These are phyloP conservation scores for Oreochromis mossambicus DNA, from an alignment of 2,797 vertebrate species.

Conservation along the genomic window DNA sequence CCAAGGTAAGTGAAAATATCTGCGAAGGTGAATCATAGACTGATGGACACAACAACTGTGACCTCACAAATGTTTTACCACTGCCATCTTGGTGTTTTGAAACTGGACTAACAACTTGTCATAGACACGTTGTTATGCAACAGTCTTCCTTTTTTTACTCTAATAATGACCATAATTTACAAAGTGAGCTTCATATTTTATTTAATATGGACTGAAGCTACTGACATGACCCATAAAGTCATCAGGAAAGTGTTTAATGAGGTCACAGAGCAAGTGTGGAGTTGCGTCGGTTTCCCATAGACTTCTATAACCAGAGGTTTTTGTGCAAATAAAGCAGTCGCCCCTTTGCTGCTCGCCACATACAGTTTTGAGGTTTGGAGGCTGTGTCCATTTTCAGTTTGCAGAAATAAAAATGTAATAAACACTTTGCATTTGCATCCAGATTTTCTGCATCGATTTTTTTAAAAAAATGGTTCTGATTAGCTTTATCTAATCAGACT, in stretches of 20 bases:
- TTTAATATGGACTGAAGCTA: not conserved
- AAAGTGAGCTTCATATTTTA: not conserved
- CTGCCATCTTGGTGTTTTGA: not conserved
- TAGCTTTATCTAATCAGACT: not conserved
- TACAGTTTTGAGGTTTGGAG: not conserved
- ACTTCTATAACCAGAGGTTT: not conserved
- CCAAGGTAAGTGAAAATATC: conserved; percentile 75
- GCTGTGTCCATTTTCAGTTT: not conserved
- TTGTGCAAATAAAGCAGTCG: not conserved
- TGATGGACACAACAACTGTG: not conserved
- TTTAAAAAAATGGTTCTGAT: not conserved
- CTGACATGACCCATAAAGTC: not conserved
- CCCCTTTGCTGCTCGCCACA: not conserved
- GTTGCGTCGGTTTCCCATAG: not conserved
- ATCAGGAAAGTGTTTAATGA: not conserved
- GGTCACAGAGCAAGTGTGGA: not conserved
- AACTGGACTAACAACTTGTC: not conserved
- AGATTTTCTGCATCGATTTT: not conserved
- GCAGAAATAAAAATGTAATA: not conserved
- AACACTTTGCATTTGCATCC: not conserved
- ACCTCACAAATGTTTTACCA: not conserved
- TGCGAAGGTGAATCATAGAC: not conserved
- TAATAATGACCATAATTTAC: not conserved
- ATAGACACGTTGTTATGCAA: not conserved
- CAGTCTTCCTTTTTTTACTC: not conserved